Evolutionary conservation across 2,888 invertebrate species (phyloP), one percentile per base, ranked within the genome.

Genomic region (Megaustenia siamemsis): DNA sequence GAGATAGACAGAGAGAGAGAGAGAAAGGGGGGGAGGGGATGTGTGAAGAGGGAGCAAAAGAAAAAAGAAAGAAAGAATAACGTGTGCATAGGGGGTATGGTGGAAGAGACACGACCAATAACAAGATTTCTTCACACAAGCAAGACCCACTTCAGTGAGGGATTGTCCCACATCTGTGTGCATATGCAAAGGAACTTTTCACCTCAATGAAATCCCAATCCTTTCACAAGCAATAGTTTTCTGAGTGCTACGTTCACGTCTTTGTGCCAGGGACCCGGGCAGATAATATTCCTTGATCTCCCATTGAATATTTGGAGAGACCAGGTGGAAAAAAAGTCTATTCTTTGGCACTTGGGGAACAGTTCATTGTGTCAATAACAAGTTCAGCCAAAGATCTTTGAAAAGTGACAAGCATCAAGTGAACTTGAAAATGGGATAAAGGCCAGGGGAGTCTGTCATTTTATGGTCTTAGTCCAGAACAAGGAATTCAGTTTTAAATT

Each of bases 371-470:
- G 80, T 80, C 73, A 80, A 79, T 79, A 79, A 73, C 75, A 38
- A 45, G 66, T 63, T 43, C 56, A 21, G 45, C 32, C 45, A 80
- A 78, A 60, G 53, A 60, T 78, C 84, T 75, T 83, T 79, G 49
- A 84, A 71, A 73, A 35, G 63, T 79, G 71, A 80, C 71, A 84
- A 84, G 84, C 84, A 80, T 80, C 71, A 73, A 71, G 80, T 84
- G 73, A 84, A 73, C 56, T 21, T 38, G 40, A 21, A 40, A 18
- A 40, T 38, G 40, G 38, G 40, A 69, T 40, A 40, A 69, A n/a
- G 28, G 1, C n/a, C n/a, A n/a, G 28, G 8, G n/a, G n/a, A 21
- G 60, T 60, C 6, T 60, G 60, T n/a, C 28, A 60, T 28, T 60
- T 45, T 45, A 45, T 45, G 45, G 12, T 45, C 45, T 45, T 10